phyloP scores from a whole-genome alignment of 2,888 invertebrate genomes.

The Asteroscopus sphinx region DNA sequence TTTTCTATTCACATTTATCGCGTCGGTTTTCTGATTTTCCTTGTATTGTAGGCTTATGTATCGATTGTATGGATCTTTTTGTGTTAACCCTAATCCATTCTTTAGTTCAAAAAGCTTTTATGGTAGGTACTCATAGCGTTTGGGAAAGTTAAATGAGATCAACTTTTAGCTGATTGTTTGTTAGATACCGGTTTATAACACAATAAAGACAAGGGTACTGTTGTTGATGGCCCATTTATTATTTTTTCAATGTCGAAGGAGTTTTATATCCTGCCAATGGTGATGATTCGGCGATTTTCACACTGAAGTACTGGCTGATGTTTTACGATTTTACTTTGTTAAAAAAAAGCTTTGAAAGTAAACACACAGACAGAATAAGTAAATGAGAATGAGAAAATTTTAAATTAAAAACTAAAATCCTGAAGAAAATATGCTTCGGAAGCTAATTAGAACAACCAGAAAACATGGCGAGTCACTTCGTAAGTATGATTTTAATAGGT shows the following conservation, averaged over 20 bases:
- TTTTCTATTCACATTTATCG: constrained; percentile 48
- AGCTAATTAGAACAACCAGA: too few species aligned
- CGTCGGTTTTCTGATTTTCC: constrained; percentile 31
- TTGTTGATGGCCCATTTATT: constrained; percentile 30
- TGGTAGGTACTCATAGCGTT: constrained; percentile 20
- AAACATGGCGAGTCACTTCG: too few species aligned
- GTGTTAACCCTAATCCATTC: constrained; percentile 32
- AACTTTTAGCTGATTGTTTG: constrained; percentile 32
- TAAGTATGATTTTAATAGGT: too few species aligned
- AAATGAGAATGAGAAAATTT: too few species aligned
- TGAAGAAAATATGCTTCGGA: too few species aligned
- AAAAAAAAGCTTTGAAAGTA: too few species aligned
- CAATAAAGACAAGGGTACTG: constrained; percentile 20
- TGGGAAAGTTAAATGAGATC: constrained; percentile 40
- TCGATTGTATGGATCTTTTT: constrained; percentile 44
- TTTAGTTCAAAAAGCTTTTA: constrained; percentile 36
- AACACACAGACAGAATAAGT: too few species aligned
- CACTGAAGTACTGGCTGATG: too few species aligned
- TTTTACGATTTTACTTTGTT: too few species aligned
- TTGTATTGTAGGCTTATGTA: constrained; percentile 33
- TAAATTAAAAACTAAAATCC: too few species aligned
- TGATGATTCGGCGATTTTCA: too few species aligned
- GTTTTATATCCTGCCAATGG: background rate
- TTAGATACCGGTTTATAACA: constrained; percentile 36
- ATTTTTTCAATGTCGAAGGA: constrained; percentile 29